Conservation (phyloP, 2,113 vertebrate species). For the Tragulus kanchil region DNA sequence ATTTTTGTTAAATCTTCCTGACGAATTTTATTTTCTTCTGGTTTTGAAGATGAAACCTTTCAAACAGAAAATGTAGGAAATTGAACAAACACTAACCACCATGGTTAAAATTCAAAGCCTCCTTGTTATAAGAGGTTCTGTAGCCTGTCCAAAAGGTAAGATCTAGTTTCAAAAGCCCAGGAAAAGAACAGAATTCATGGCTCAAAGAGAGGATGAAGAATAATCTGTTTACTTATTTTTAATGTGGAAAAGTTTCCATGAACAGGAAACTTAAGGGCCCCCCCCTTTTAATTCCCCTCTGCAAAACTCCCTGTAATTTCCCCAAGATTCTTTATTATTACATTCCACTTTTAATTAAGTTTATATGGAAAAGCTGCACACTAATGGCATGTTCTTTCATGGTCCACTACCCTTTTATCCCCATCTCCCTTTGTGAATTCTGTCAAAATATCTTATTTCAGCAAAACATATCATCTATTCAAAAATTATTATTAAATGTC, state of each 20-base stretch:
- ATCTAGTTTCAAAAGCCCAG: constrained; percentile 34
- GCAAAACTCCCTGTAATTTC: constrained; percentile 38
- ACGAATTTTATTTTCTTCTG: constrained; percentile 95
- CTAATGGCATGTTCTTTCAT: not conserved
- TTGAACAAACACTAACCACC: constrained; percentile 8
- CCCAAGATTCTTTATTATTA: constrained; percentile 38
- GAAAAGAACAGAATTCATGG: constrained; percentile 21
- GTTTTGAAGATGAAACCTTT: constrained; percentile 95
- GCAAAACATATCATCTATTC: not conserved
- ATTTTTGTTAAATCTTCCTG: constrained; percentile 97
- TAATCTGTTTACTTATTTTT: not conserved
- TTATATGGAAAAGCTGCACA: not conserved
- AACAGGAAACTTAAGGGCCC: not conserved
- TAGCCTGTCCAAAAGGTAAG: not conserved
- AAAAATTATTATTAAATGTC: constrained; percentile 18
- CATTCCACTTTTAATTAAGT: constrained; percentile 60
- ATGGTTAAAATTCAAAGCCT: constrained; percentile 36
- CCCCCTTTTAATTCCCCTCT: not conserved
- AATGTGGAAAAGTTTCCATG: not conserved
- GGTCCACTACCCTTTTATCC: not conserved
- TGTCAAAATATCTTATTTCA: constrained; percentile 48
- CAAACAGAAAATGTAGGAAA: constrained; percentile 70
- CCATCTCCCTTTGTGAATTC: not conserved
- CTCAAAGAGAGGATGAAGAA: not conserved
- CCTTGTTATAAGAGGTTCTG: not conserved